phyloP scores from a whole-genome alignment of 2,888 invertebrate species.

The Drosophila antonietae region DNA sequence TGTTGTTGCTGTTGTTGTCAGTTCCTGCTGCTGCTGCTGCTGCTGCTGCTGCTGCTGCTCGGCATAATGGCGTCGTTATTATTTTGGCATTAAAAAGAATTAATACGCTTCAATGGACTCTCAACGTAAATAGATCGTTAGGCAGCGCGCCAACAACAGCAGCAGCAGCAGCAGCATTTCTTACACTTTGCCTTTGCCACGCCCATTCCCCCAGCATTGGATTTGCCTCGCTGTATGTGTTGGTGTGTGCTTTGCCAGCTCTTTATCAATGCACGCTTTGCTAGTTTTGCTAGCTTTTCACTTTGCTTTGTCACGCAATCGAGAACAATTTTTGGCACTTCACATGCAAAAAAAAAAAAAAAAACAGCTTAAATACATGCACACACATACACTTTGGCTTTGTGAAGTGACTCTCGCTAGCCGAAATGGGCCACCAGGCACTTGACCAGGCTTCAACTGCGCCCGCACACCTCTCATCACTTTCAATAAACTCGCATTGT shows the following conservation, averaged over 20 bases:
- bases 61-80: slow-evolving; percentile 81
- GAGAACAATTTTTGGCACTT: slow-evolving; percentile 62
- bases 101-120: slow-evolving; percentile 78
- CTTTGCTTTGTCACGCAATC: slow-evolving; percentile 76
- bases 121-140: slow-evolving; percentile 79
- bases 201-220: background rate
- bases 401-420: slow-evolving; percentile 24
- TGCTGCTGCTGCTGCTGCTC: slow-evolving; percentile 42
- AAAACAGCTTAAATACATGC: background rate
- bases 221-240: slow-evolving; percentile 1
- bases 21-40: slow-evolving; percentile 15
- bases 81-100: slow-evolving; percentile 80
- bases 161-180: slow-evolving; percentile 7
- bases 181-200: background rate
- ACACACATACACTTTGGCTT: background rate
- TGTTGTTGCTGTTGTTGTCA: slow-evolving; percentile 17
- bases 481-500: slow-evolving; percentile 19
- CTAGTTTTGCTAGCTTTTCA: slow-evolving; percentile 66
- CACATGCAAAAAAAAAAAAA: slow-evolving; percentile 54
- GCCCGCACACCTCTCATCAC: slow-evolving; percentile 3
- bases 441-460: slow-evolving; percentile 30
- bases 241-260: slow-evolving; percentile 23
- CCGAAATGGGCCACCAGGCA: slow-evolving; percentile 32
- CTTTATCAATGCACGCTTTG: slow-evolving; percentile 54
- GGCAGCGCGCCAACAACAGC: slow-evolving; percentile 60